These are phyloP conservation scores for Apodemus agrarius DNA, from an alignment of 2,797 vertebrate genomes.

Conservation along the genomic window DNA sequence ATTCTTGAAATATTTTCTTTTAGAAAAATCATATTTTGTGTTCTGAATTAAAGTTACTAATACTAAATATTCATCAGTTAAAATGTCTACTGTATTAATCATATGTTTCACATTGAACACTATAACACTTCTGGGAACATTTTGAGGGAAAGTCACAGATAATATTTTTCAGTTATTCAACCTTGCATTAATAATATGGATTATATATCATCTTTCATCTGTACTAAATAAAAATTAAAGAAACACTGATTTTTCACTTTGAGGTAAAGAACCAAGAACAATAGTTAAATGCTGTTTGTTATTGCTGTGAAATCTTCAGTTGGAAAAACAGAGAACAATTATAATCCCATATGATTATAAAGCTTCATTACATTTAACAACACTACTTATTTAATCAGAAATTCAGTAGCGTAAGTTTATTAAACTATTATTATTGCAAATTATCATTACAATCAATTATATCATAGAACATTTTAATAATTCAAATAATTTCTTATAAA, in stretches of 20 bases:
- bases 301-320: background rate
- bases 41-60: too few relatives aligned
- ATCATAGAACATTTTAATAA: background rate
- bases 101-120: background rate
- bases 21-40: background rate
- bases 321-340: background rate
- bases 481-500: background rate
- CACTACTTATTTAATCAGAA: background rate
- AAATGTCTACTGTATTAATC: background rate
- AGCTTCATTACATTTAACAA: background rate
- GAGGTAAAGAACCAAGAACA: background rate
- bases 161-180: background rate
- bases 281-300: background rate
- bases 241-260: background rate
- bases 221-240: conserved; percentile 8
- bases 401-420: background rate
- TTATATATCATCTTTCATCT: conserved; percentile 17
- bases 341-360: background rate
- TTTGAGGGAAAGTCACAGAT: background rate
- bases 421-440: background rate
- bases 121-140: too few relatives aligned
- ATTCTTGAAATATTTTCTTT: background rate
- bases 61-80: background rate
- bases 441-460: background rate
- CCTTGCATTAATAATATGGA: conserved; percentile 20